phyloP scores from a whole-genome alignment of 2,797 vertebrate species.

The Cossypha heuglini region DNA sequence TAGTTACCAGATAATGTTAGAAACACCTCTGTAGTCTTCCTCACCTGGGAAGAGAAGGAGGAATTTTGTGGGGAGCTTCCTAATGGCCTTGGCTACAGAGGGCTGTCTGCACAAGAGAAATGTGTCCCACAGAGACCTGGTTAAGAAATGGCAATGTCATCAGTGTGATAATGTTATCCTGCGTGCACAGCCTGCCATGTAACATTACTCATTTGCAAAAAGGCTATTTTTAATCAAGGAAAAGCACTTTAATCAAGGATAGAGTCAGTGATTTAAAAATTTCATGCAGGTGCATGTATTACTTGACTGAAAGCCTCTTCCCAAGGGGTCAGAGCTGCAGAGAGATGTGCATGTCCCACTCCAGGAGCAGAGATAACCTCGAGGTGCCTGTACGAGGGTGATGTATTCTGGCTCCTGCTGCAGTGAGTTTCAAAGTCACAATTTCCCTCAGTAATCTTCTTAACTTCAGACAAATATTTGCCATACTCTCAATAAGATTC shows the following conservation, averaged over 20 bases:
- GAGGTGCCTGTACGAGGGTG: neutral
- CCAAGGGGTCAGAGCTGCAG: slow-evolving; percentile 30
- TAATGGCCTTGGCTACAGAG: neutral
- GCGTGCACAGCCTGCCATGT: neutral
- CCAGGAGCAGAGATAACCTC: slow-evolving; percentile 21
- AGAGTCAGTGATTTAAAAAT: slow-evolving; percentile 54
- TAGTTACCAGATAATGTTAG: neutral
- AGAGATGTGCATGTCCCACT: neutral
- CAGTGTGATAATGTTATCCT: neutral
- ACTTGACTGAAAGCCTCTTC: slow-evolving; percentile 45
- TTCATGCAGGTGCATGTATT: slow-evolving; percentile 42
- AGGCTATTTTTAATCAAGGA: slow-evolving; percentile 59
- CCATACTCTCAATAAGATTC: neutral
- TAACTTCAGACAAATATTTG: slow-evolving; percentile 48
- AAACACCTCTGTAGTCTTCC: neutral
- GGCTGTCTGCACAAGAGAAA: neutral
- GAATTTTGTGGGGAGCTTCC: neutral
- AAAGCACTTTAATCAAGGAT: slow-evolving; percentile 62
- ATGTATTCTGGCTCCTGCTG: neutral
- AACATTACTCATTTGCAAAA: slow-evolving; percentile 31
- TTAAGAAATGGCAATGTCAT: slow-evolving; percentile 5
- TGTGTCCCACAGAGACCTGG: neutral
- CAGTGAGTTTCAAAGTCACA: slow-evolving; percentile 35
- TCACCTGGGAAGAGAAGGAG: neutral
- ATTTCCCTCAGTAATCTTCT: slow-evolving; percentile 41